Evolutionary conservation across 1,140 invertebrate species (phyloP), one percentile per base, ranked within the genome.

Genomic region (Drosophila serrata): DNA sequence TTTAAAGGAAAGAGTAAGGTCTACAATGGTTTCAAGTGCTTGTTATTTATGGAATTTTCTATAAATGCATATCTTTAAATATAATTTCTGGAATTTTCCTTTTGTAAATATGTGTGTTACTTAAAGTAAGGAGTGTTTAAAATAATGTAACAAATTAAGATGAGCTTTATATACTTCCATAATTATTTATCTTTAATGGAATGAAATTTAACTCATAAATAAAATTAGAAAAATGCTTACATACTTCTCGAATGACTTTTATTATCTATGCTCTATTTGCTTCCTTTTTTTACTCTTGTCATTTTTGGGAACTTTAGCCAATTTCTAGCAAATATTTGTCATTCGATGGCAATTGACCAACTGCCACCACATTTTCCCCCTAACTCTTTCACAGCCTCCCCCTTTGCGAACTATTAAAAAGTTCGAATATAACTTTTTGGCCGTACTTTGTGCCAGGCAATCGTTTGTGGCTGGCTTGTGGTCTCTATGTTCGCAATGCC

Each of bases 351-450:
- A 24, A 68, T 46, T 24, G 17, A 49, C 19, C 37, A 13, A 22
- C 7, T 24, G 27, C 13, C n/a, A 11, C 24, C 24, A 11, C 17
- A n/a, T n/a, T n/a, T 43, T 53, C 29, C 9, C 46, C 40, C 22
- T 6, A 13, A 42, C 6, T 11, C 29, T 29, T 12, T 17, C n/a
- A 29, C 3, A 24, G 17, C 15, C 15, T 22, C 24, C 3, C 45
- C 35, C 19, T 35, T 73, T 33, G 33, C 22, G 7, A 72, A 58
- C 56, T 51, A 74, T 37, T 51, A 73, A 74, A 55, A 74, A 73
- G 70, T 74, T 74, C 19, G 17, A 35, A 33, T 48, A n/a, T 29
- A 73, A 73, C 68, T 73, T 74, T 74, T 31, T 40, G 56, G 31
- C 46, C 56, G 27, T 31, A 45, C 39, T 61, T 73, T 74, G 31